These are phyloP conservation scores for Chascanopsetta lugubris DNA, from an alignment of 2,113 vertebrate genomes.

Conservation along the genomic window DNA sequence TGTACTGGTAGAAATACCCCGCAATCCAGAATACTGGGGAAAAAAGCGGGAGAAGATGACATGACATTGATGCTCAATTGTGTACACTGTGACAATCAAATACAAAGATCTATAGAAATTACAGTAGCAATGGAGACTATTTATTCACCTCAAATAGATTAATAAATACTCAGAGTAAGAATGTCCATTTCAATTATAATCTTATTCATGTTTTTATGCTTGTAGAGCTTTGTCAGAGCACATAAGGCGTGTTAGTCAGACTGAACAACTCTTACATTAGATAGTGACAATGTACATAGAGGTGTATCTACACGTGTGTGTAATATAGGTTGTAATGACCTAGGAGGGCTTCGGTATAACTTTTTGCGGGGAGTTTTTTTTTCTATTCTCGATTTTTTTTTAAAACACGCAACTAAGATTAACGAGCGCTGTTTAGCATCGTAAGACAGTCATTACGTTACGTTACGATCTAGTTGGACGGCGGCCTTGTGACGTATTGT, in stretches of 20 bases:
- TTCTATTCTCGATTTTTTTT: not conserved
- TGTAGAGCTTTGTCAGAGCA: not conserved
- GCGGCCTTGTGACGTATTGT: not conserved
- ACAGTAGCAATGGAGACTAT: no score
- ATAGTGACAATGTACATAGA: not conserved
- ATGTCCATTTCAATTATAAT: not conserved
- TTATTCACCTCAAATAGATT: no score
- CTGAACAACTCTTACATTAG: not conserved
- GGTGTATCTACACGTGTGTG: not conserved
- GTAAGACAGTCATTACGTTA: not conserved
- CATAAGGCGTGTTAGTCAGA: not conserved
- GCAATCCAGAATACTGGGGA: no score
- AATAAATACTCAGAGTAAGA: not conserved
- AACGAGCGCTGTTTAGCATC: constrained; percentile 7
- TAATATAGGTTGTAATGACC: not conserved
- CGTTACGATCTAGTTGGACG: not conserved
- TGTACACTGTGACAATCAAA: no score
- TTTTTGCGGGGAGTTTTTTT: not conserved
- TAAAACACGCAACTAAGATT: not conserved
- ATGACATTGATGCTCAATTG: no score
- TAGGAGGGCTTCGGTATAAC: no score
- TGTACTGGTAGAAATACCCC: no score
- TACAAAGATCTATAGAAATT: no score
- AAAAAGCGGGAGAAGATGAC: no score
- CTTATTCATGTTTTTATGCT: no score